Evolutionary conservation across 2,113 vertebrate genomes (phyloP), one percentile per base, ranked within the genome.

Genomic region (Mirza zaza): DNA sequence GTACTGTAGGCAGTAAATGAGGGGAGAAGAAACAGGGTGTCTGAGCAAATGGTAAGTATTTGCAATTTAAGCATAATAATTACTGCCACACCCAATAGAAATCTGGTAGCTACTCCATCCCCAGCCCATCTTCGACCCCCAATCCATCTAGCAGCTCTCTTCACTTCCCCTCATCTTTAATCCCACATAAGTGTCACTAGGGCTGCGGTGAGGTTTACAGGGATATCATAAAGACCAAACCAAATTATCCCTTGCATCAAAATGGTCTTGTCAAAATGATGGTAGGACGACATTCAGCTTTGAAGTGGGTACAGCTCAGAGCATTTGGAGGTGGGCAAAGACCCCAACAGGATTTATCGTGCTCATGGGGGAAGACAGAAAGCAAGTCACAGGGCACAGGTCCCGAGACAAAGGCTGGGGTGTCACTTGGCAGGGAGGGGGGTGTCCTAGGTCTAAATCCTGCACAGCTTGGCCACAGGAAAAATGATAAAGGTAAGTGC

Each of bases 201-300:
- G 45, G 8, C 39, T 48, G 4, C 25, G 21, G 5, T 6, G 18
- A 93, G 20, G 21, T 13, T 39, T 18, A 84, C 8, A 45, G 8
- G 0, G 15, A 21, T 45, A 18, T 48, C 50, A 87, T 1, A 27
- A 57, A 84, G 32, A 48, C 2, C 23, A 50, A 11, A 36, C 0
- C 15, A 87, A 83, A 61, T 21, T 36, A 32, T 3, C 10, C 12
- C 8, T 67, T 68, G 11, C 8, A 57, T 61, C 48, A 45, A 29
- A 84, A 25, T 7, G n/a, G 5, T 15, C 32, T 86, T 39, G 29
- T 48, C 57, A 79, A 84, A 80, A 50, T n/a, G 57, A 85, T 0
- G 0, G 29, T 6, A 34, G 45, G 32, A 36, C 1, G 2, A 6
- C 0, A 0, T 36, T 29, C 42, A 70, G 5, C 17, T 57, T 27